Evolutionary conservation across 2,113 vertebrate genomes (phyloP).

Genomic region (Pteruthius melanotis): DNA sequence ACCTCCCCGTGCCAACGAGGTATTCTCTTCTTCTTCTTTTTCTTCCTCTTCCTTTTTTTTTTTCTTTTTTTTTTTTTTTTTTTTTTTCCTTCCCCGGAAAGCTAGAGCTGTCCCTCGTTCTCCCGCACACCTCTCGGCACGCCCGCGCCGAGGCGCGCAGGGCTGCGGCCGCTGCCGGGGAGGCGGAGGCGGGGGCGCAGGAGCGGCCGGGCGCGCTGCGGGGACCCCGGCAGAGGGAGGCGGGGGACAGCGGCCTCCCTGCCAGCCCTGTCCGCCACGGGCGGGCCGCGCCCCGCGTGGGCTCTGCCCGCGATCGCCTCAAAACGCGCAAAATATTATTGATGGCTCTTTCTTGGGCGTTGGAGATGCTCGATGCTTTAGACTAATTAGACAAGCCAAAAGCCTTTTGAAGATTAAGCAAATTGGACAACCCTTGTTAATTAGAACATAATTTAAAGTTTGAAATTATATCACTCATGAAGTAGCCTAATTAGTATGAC

Average conservation of each 20-base stretch:
- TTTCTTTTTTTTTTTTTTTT: too few species aligned
- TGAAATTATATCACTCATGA: slow-evolving; percentile 88
- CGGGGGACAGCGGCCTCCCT: not conserved
- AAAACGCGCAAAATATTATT: slow-evolving; percentile 13
- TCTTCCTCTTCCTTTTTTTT: fast-evolving
- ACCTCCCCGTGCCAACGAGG: not conserved
- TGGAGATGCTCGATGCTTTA: slow-evolving; percentile 73
- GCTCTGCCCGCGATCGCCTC: not conserved
- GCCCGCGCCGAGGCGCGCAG: not conserved
- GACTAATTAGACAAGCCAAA: slow-evolving; percentile 80
- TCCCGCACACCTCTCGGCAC: not conserved
- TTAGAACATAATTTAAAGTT: slow-evolving; percentile 91
- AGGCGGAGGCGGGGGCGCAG: not conserved
- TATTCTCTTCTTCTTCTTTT: not conserved
- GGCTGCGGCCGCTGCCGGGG: not conserved
- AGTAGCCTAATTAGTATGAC: slow-evolving; percentile 86
- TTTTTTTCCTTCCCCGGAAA: not conserved
- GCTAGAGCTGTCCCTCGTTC: not conserved
- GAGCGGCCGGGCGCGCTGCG: not conserved
- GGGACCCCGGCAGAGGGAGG: not conserved
- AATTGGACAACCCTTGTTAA: slow-evolving; percentile 90
- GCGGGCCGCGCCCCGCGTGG: not conserved
- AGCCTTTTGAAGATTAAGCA: slow-evolving; percentile 84
- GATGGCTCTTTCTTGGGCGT: slow-evolving; percentile 63
- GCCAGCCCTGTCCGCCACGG: not conserved